Evolutionary conservation across 2,888 invertebrate species (phyloP).

Genomic region (Rhagophthalmus giganteus): DNA sequence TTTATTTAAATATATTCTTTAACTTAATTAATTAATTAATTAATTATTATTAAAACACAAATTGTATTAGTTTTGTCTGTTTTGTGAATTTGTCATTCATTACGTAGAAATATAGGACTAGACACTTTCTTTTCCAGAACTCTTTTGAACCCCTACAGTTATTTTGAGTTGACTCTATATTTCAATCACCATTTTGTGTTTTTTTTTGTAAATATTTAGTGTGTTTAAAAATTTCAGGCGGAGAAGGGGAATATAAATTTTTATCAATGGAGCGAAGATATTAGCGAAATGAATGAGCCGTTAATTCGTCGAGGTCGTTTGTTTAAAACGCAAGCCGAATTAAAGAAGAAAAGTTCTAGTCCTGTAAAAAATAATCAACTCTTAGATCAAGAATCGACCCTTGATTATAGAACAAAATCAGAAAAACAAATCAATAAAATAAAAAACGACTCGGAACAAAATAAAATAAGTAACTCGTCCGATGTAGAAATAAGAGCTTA

Average conservation of each 20-base stretch:
- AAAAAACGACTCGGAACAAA: slow-evolving; percentile 13
- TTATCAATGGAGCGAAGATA: slow-evolving; percentile 48
- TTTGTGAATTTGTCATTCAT: too few relatives aligned
- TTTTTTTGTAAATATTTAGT: neutral
- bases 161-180: too few relatives aligned
- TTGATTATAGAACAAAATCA: slow-evolving; percentile 5
- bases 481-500: slow-evolving; percentile 17
- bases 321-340: slow-evolving; percentile 76
- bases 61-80: too few relatives aligned
- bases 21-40: too few relatives aligned
- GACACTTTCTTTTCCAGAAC: too few relatives aligned
- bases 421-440: slow-evolving; percentile 19
- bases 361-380: slow-evolving; percentile 39
- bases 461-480: slow-evolving; percentile 9
- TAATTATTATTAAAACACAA: too few relatives aligned
- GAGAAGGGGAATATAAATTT: slow-evolving; percentile 43
- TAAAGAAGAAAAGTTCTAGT: slow-evolving; percentile 59
- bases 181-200: too few relatives aligned
- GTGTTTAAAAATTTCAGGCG: slow-evolving; percentile 27
- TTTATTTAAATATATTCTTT: too few relatives aligned
- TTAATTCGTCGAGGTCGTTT: slow-evolving; percentile 64
- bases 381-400: slow-evolving; percentile 16
- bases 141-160: too few relatives aligned
- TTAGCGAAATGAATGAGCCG: slow-evolving; percentile 33
- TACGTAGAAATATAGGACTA: too few relatives aligned